A percentile compares a stretch with the other conserved stretches of the same genome.
Conservation (phyloP, 2,113 vertebrate species). For the Phyllostomus discolor region DNA sequence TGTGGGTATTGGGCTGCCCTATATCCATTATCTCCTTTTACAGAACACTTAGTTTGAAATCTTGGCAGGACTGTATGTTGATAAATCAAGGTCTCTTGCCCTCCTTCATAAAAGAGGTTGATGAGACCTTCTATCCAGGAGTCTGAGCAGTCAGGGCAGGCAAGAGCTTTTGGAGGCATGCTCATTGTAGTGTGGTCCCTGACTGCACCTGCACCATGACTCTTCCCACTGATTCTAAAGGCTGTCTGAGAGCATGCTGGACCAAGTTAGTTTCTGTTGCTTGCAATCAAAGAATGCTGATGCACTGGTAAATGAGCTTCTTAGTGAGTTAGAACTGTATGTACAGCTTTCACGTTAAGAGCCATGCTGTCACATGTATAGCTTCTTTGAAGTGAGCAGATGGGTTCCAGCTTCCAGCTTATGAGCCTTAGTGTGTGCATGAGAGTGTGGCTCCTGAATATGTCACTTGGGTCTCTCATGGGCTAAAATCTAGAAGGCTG, state of each 20-base stretch:
- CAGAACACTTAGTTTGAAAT: not conserved
- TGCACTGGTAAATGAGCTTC: not conserved
- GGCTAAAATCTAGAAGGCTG: not conserved
- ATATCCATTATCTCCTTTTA: not conserved
- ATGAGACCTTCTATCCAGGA: not conserved
- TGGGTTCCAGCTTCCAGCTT: not conserved
- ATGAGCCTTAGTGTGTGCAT: not conserved
- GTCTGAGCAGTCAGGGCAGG: not conserved
- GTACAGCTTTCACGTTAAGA: not conserved
- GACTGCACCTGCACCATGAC: rapidly evolving
- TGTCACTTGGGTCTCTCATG: not conserved
- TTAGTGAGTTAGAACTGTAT: not conserved
- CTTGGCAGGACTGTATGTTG: not conserved
- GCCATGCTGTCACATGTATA: not conserved
- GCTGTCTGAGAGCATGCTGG: not conserved
- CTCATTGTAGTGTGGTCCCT: not conserved
- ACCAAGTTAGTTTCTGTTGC: not conserved
- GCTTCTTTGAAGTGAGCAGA: not conserved
- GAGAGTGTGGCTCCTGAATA: not conserved
- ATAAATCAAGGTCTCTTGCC: not conserved
- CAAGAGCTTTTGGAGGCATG: not conserved
- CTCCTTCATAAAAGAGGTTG: not conserved
- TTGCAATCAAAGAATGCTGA: not conserved
- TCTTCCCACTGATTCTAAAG: not conserved
- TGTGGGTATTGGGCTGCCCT: not conserved